Base-by-base conservation (phyloP, 2,888 invertebrate species). In the Biston betularia region DNA sequence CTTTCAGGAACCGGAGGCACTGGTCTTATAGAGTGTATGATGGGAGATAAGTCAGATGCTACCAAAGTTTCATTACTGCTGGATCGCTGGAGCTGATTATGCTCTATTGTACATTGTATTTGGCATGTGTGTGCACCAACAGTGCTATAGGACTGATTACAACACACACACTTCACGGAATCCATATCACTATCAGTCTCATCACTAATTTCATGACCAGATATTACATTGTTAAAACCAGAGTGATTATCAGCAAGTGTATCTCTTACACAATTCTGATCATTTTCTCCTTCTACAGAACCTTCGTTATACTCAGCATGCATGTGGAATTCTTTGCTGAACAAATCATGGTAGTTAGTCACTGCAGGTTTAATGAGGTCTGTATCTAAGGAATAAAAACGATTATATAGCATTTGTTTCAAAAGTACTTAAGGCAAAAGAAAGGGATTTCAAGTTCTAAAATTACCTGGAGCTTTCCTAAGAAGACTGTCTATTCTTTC, bases 151-250 rank as follows among this genome's bases (percentile, higher is more conserved):
- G 90, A 86, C 71, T 92, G 83, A 78, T 85, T 90, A 68, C 93
- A 93, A 62, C 88, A 90, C 7, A 88, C 90, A 84, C 93, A 93
- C 76, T 91, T 92, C 2, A 93, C 83, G 1, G 93, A 93, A 71
- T 93, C 92, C 69, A 92, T 86, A 74, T 93, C 93, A 80, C 92
- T 93, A 61, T 93, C 93, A 52, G 93, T 93, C 69, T 93, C 93
- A 77, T 92, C 93, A 77, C 92, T 93, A 46, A 82, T 86, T 77
- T 91, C 90, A 70, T 85, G 83, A 38, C 63, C 53, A 64, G 72
- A 78, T 35, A 71, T 74, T 46, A 63, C 45, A 52, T 67, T 75
- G 49, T 54, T 70, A 11, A 57, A 14, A 57, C 57, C 73, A 24
- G 74, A 72, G 45, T 70, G 63, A 5, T 75, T 75, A 46, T 83